These are phyloP conservation scores for Jaculus jaculus DNA, from an alignment of 2,113 vertebrate genomes.

Conservation along the genomic window DNA sequence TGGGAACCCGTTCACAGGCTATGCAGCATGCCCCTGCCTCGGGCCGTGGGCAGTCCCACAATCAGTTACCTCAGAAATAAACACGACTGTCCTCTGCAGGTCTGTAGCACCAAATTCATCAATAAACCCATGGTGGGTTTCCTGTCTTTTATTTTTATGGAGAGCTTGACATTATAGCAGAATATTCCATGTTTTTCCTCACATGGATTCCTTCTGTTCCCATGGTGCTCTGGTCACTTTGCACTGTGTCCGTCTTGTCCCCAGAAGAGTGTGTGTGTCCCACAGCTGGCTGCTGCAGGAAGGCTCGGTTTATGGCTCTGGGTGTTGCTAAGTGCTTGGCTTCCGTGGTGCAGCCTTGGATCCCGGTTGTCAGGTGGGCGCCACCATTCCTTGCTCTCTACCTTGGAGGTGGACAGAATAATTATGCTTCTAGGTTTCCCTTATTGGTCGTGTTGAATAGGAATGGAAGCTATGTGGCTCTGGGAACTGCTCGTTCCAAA, in stretches of 20 bases:
- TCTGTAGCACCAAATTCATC: accelerated
- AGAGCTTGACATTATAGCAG: neutral
- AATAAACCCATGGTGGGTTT: neutral
- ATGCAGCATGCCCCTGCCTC: accelerated
- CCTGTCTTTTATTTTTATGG: neutral
- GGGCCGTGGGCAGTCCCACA: accelerated
- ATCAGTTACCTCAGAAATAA: neutral
- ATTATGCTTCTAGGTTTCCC: neutral
- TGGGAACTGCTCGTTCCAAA: neutral
- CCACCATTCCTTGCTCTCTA: neutral
- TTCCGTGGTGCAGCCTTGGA: neutral
- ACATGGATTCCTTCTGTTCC: neutral
- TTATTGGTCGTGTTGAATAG: neutral
- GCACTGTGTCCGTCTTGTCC: neutral
- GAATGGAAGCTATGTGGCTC: neutral
- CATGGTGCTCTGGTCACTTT: neutral
- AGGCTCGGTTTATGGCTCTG: accelerated
- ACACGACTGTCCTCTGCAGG: accelerated
- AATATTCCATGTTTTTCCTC: neutral
- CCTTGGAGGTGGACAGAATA: neutral
- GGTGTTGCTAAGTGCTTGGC: accelerated
- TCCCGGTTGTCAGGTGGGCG: accelerated
- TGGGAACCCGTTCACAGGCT: accelerated
- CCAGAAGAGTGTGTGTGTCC: neutral
- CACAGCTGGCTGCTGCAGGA: accelerated